These are phyloP conservation scores for Trematomus loennbergii DNA, from an alignment of 2,113 vertebrate genomes.

Conservation along the genomic window DNA sequence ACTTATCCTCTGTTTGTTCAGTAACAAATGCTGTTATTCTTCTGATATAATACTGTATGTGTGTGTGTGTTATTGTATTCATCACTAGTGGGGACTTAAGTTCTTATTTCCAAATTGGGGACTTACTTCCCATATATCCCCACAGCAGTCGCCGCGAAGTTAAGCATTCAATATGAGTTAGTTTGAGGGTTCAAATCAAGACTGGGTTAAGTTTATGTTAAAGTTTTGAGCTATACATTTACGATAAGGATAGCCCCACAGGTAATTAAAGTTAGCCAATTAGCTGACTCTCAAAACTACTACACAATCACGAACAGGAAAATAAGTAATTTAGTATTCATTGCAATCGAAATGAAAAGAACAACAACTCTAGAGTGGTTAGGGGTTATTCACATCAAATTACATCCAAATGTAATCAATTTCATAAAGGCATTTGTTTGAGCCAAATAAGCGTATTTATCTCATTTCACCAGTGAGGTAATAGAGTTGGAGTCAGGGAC, in stretches of 20 bases:
- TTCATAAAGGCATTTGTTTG: not conserved
- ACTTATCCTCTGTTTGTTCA: constrained; percentile 37
- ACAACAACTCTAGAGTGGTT: not conserved
- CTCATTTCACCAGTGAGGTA: constrained; percentile 42
- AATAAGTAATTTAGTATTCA: constrained; percentile 1
- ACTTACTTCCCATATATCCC: not conserved
- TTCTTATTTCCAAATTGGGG: not conserved
- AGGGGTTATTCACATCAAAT: not conserved
- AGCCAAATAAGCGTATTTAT: constrained; percentile 34
- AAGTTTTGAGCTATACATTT: constrained; percentile 28
- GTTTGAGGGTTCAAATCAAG: constrained; percentile 10
- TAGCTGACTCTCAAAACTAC: not conserved
- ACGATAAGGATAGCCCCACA: constrained; percentile 21
- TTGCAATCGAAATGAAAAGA: not conserved
- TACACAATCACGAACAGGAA: not conserved
- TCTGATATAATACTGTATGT: constrained; percentile 23
- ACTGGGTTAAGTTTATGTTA: constrained; percentile 13
- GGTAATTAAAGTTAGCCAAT: constrained; percentile 28
- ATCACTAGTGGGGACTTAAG: constrained; percentile 1
- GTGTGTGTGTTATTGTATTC: not conserved
- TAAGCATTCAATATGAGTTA: constrained; percentile 19
- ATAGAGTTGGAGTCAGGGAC: constrained; percentile 48
- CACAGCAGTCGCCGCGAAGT: constrained; percentile 3
- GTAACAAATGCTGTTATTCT: constrained; percentile 32
- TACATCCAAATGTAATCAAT: not conserved